Evolutionary conservation across 1,140 invertebrate species (phyloP), one percentile per base, ranked within the genome.

Genomic region (Zaprionus kolodkinae): DNA sequence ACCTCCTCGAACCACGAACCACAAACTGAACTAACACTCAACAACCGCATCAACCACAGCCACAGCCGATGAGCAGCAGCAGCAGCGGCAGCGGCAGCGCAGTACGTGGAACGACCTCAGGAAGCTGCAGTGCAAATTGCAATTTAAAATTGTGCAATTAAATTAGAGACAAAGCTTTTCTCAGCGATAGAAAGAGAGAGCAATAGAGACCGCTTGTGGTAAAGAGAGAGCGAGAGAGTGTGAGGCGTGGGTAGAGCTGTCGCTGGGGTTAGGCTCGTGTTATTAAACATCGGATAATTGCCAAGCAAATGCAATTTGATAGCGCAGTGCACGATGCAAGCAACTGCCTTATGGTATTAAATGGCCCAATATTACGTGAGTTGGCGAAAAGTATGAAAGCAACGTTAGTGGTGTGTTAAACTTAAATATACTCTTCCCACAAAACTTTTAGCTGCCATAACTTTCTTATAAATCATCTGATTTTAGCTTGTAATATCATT

Each of bases 251-350:
- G 59, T 9, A 52, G 45, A 73, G 43, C 72, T 73, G 68, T 72
- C 63, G 64, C 59, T 79, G 70, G 63, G 73, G 79, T 75, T 88
- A 64, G 73, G 45, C 45, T 55, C 65, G 72, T 72, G 65, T 77
- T 76, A 87, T 87, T 79, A 76, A 63, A 55, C 45, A 36, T 43
- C 54, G 66, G 65, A 76, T 84, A 88, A 88, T 88, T 87, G 73
- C 25, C 65, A 50, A 25, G 45, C 71, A 78, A 66, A 68, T 79
- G 84, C 54, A 72, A 84, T 75, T 67, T 54, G 67, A 86, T 79
- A 78, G 43, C 55, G 1, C 27, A 43, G 54, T 25, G 67, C 66
- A 57, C 54, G 70, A 36, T 38, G 57, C 17, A 43, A 71, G 36
- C 59, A 40, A 69, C 15, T 66, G 78, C 59, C 78, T 68, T 17